Base-by-base conservation (phyloP, 2,113 vertebrate species). In the Halichoerus grypus region DNA sequence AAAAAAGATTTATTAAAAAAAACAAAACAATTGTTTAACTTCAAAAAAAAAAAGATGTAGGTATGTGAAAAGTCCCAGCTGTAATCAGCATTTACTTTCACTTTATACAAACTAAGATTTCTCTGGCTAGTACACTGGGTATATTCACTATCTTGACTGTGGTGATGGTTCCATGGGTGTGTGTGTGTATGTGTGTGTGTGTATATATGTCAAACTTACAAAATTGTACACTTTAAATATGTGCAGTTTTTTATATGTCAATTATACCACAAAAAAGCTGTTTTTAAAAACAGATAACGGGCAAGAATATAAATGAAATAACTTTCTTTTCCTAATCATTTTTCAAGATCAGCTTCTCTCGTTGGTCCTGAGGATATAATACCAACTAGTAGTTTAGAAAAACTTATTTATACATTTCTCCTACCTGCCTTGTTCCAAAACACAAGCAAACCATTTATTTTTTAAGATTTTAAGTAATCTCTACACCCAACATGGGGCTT, bases 301-400 rank as follows among this genome's bases (percentile, higher is more conserved):
- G 67, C 42, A 96, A 91, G 46, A 88, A 12, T n/a, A 4, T 82
- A 93, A 80, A 91, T 31, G 39, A n/a, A 93, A 63, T 55, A 49
- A 69, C 51, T 69, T 85, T 86, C 76, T 93, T 84, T 72, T 87
- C 69, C 63, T 61, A 53, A 84, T 88, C 61, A 87, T 67, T 65
- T 82, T 90, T 91, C 76, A 95, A 90, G 26, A 84, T 88, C 85
- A 42, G 57, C 15, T 72, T 93, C 67, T 93, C 65, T 82, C 22
- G 26, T 49, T 36, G 67, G 67, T 69, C 36, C 76, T 74, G 65
- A 53, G 24, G 36, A 19, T 51, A 67, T 51, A 39, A 31, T 61
- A 92, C 3, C n/a, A 67, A 42, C 24, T 8, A 87, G 51, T 71
- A 61, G 80, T 51, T 93, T 74, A 71, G 31, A 2, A 67, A 93